Percentiles rank a stretch among this genome's conserved stretches.
These are phyloP conservation scores for Brachycybe producta DNA, from an alignment of 2,888 invertebrate species.

Conservation along the genomic window DNA sequence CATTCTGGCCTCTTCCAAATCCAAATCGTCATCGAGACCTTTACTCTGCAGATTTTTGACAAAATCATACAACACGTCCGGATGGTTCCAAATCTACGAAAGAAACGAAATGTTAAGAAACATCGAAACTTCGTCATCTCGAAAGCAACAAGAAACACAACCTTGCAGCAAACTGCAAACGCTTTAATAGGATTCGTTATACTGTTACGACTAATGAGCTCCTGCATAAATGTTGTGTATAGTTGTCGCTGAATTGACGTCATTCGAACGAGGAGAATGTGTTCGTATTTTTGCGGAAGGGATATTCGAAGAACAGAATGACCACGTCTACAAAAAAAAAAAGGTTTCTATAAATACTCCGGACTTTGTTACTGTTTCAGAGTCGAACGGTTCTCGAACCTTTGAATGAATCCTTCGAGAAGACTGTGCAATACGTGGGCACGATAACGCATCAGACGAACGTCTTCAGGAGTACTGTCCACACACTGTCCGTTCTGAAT, in stretches of 20 bases:
- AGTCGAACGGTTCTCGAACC: conserved; percentile 37
- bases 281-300: conserved; percentile 87
- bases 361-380: not conserved
- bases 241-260: conserved; percentile 77
- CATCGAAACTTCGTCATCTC: not conserved
- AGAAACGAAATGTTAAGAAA: conserved; percentile 21
- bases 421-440: conserved; percentile 92
- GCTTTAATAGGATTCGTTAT: conserved; percentile 78
- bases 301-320: conserved; percentile 85
- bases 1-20: conserved; percentile 27
- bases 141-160: conserved; percentile 28
- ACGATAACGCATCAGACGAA: conserved; percentile 81
- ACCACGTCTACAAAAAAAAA: conserved; percentile 62
- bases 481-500: conserved; percentile 97
- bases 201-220: conserved; percentile 23
- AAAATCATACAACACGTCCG: conserved; percentile 79
- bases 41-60: conserved; percentile 54
- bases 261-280: conserved; percentile 79
- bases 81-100: conserved; percentile 77
- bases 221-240: conserved; percentile 83
- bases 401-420: conserved; percentile 89
- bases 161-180: conserved; percentile 95
- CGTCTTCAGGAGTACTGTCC: conserved; percentile 89
- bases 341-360: conserved; percentile 4
- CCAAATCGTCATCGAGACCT: conserved; percentile 44